A percentile compares a stretch with the other conserved stretches of the same genome.
Evolutionary conservation across 2,888 invertebrate genomes (phyloP).

Genomic region (Callyntrura sp.): DNA sequence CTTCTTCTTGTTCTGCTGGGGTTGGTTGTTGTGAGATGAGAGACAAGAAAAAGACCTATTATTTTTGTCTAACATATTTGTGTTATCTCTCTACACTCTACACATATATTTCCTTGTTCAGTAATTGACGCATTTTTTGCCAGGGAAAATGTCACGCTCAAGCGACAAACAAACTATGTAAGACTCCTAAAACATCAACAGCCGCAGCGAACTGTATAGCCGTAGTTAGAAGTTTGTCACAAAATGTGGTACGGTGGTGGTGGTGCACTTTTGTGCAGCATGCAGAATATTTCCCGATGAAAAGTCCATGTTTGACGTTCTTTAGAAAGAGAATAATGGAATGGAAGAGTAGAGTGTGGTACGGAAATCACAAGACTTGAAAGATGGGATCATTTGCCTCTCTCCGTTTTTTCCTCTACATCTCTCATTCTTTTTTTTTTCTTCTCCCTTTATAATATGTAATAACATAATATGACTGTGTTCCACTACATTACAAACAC

Average conservation of each 20-base stretch:
- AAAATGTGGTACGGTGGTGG: too few relatives aligned
- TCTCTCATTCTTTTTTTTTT: not conserved
- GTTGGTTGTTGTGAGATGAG: too few relatives aligned
- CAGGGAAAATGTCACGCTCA: not conserved
- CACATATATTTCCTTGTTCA: conserved; percentile 10
- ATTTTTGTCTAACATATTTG: not conserved
- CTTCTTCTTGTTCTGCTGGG: too few relatives aligned
- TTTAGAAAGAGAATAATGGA: too few relatives aligned
- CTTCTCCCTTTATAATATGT: not conserved
- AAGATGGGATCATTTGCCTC: conserved; percentile 55
- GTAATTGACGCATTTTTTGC: conserved; percentile 18
- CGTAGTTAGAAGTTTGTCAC: too few relatives aligned
- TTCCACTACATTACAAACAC: conserved; percentile 5
- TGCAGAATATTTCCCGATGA: not conserved
- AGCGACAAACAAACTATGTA: not conserved
- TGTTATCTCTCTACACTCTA: not conserved
- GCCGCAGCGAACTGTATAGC: too few relatives aligned
- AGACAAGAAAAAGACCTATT: too few relatives aligned
- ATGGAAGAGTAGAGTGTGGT: too few relatives aligned
- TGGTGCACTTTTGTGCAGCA: not conserved
- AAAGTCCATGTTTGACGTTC: too few relatives aligned
- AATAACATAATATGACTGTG: not conserved
- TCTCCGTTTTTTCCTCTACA: not conserved
- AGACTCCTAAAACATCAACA: too few relatives aligned
- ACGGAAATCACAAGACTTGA: conserved; percentile 41